Percentiles rank a stretch among this genome's conserved stretches.
Evolutionary conservation across 1,140 invertebrate genomes (phyloP).

Genomic region (Drosophila tani): DNA sequence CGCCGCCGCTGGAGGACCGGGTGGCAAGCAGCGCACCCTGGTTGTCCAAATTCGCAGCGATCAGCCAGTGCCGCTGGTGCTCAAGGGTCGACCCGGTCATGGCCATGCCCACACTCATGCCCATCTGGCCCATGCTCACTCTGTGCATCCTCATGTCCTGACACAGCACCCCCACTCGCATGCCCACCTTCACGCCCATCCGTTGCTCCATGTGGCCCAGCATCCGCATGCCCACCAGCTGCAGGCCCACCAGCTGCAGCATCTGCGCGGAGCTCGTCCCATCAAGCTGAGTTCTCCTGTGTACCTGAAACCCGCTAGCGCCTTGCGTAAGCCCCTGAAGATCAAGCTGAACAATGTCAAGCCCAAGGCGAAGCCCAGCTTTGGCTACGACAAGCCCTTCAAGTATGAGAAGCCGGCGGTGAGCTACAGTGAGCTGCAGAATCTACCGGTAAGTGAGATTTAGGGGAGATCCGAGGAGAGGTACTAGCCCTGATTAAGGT

Average conservation of each 20-base stretch:
- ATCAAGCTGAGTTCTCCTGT: constrained; percentile 64
- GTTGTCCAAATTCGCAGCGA: constrained; percentile 83
- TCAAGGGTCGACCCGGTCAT: constrained; percentile 67
- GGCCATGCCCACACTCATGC: constrained; percentile 27
- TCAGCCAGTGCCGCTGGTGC: constrained; percentile 73
- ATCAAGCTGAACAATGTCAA: constrained; percentile 74
- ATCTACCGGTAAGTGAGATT: constrained; percentile 69
- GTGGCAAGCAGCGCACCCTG: constrained; percentile 68
- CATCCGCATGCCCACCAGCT: constrained; percentile 49
- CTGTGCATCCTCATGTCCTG: constrained; percentile 41
- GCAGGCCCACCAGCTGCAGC: constrained; percentile 37
- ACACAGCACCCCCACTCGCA: constrained; percentile 48
- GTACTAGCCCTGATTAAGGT: too few species aligned
- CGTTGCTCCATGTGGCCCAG: constrained; percentile 45
- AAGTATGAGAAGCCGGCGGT: constrained; percentile 74
- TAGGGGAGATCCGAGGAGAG: background rate
- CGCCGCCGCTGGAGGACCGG: background rate
- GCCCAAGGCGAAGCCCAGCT: constrained; percentile 63
- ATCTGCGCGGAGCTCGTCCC: constrained; percentile 52
- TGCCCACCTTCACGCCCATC: constrained; percentile 48
- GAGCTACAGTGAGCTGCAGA: constrained; percentile 66
- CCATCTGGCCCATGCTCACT: constrained; percentile 33
- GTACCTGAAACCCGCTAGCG: constrained; percentile 58
- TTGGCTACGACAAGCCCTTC: constrained; percentile 79
- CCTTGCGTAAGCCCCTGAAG: constrained; percentile 73